phyloP scores from a whole-genome alignment of 2,797 vertebrate genomes.

The Thaleichthys pacificus region DNA sequence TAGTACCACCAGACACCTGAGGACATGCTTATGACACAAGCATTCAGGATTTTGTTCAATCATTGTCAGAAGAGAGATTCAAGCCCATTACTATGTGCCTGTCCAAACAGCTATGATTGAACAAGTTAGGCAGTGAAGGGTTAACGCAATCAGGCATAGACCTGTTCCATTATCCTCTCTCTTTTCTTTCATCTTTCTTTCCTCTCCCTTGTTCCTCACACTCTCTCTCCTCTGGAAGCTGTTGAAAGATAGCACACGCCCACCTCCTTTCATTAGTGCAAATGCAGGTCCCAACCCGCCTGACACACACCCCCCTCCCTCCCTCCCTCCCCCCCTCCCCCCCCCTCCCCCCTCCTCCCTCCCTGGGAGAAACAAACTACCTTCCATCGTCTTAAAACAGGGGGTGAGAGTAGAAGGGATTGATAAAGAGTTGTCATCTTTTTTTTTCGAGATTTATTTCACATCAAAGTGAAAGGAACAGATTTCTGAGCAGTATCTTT shows the following conservation, averaged over 20 bases:
- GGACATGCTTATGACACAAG: not conserved
- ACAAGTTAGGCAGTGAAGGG: not conserved
- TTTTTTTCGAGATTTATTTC: slow-evolving; percentile 3
- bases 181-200: not conserved
- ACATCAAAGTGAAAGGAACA: slow-evolving; percentile 19
- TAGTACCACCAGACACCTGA: too few relatives aligned
- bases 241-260: slow-evolving; percentile 50
- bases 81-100: too few relatives aligned
- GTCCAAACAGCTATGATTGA: not conserved
- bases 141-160: not conserved
- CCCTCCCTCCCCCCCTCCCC: not conserved
- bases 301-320: slow-evolving; percentile 41
- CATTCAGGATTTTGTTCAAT: too few relatives aligned
- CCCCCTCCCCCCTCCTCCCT: not conserved
- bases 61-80: too few relatives aligned
- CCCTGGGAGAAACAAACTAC: not conserved
- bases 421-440: not conserved
- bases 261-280: slow-evolving; percentile 56
- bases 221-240: slow-evolving; percentile 2
- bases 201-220: not conserved
- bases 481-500: slow-evolving; percentile 1
- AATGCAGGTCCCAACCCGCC: slow-evolving; percentile 63
- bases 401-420: slow-evolving; percentile 5
- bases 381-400: slow-evolving; percentile 1
- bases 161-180: not conserved